Evolutionary conservation across 2,888 invertebrate genomes (phyloP).

Genomic region (Orthosia gracilis): DNA sequence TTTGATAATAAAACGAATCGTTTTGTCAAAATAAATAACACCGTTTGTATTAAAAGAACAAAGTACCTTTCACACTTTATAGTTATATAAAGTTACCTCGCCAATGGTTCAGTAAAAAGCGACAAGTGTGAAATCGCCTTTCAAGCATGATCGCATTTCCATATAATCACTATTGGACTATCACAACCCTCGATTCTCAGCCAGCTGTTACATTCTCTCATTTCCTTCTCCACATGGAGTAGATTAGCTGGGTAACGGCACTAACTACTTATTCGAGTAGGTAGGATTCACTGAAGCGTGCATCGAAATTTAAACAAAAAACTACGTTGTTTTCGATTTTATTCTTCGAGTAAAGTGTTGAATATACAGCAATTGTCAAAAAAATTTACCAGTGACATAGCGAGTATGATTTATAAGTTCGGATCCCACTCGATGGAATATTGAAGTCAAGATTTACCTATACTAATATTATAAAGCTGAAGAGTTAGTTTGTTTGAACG

Average conservation of each 20-base stretch:
- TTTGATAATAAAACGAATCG: not conserved
- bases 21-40: constrained; percentile 27
- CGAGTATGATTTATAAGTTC: not conserved
- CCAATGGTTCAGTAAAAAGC: constrained; percentile 70
- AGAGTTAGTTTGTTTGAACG: too few relatives aligned
- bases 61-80: constrained; percentile 54
- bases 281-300: constrained; percentile 14
- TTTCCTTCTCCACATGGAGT: constrained; percentile 70
- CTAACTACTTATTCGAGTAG: constrained; percentile 41
- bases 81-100: constrained; percentile 57
- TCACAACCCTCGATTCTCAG: constrained; percentile 71
- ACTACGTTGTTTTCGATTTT: constrained; percentile 2
- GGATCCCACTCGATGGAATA: not conserved
- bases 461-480: too few relatives aligned
- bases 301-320: constrained; percentile 9
- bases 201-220: constrained; percentile 75
- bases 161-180: constrained; percentile 78
- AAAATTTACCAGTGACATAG: not conserved
- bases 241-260: constrained; percentile 56
- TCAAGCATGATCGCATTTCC: constrained; percentile 78
- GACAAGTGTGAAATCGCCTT: constrained; percentile 75
- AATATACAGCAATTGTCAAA: not conserved
- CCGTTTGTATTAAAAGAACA: constrained; percentile 31
- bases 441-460: too few relatives aligned
- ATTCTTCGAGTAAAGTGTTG: not conserved